Conservation (phyloP, 2,113 vertebrate species). For the Ramphastos sulfuratus region DNA sequence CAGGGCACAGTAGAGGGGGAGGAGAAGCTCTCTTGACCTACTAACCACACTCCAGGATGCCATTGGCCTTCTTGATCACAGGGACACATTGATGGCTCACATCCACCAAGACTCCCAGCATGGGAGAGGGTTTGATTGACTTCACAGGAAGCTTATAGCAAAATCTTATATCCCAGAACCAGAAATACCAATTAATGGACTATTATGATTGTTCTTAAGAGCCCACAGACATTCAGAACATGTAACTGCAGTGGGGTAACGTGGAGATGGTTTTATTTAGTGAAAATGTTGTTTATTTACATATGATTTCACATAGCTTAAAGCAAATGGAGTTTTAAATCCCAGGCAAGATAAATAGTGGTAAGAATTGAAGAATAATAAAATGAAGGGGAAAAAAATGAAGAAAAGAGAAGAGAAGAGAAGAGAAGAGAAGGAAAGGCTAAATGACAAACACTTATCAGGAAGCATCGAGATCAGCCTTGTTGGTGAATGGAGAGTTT, state of each 20-base stretch:
- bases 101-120: not conserved
- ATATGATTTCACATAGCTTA: conserved; percentile 13
- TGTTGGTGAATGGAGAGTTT: not conserved
- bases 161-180: not conserved
- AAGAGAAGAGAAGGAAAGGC: not conserved
- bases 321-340: conserved; percentile 30
- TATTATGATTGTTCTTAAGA: not conserved
- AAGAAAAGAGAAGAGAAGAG: too few species aligned
- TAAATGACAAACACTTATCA: conserved; percentile 27
- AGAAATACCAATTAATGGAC: conserved; percentile 41
- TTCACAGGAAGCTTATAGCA: not conserved
- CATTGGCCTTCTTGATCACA: too few species aligned
- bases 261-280: conserved; percentile 25
- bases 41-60: too few species aligned
- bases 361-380: not conserved
- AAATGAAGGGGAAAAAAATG: too few species aligned
- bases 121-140: not conserved
- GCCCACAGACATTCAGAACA: not conserved
- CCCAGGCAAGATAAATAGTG: not conserved
- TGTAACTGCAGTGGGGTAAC: not conserved
- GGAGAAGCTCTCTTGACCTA: too few species aligned
- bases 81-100: too few species aligned
- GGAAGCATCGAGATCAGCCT: not conserved
- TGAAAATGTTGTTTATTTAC: conserved; percentile 21
- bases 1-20: too few species aligned